Base-by-base conservation (phyloP, 2,797 vertebrate genomes). In the Euthynnus affinis region DNA sequence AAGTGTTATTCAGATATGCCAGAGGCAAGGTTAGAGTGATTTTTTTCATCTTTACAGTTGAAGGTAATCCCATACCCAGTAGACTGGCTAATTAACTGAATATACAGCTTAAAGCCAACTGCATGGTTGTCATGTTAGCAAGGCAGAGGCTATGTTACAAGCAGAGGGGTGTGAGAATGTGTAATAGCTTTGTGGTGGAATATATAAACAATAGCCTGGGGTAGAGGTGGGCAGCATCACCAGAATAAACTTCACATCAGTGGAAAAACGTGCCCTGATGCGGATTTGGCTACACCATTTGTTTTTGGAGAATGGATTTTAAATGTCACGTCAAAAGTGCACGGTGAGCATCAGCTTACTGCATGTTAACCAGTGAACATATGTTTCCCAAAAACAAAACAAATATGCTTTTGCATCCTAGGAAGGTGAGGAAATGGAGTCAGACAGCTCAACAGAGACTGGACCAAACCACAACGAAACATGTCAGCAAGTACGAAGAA, bases 81-180 rank as follows among this genome's bases (percentile, higher is more conserved):
- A 86, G 81, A 91, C 82, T 72, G 74, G 88, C 85, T 93, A 94
- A 94, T 93, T 92, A 93, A 89, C 73, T 82, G 81, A 67, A 89
- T 75, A 82, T 82, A 87, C 78, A 74, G 81, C 88, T 91, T 83
- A 80, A 85, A 92, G 90, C 86, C 84, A 88, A 87, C 76, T 82
- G 71, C 56, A 72, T 62, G 82, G 82, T 58, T 81, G 80, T 76
- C 88, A 44, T 84, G 88, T 94, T 93, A 90, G 86, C 70, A 68
- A 87, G 70, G 75, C 74, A 72, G 82, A 80, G 79, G 62, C 70
- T 64, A 68, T 5, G 23, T 83, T 72, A 70, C 78, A 79, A 71
- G 71, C 74, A 67, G 59, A 84, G 53, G 61, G 29, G 63, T 79
- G 78, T 61, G 63, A 83, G 69, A 53, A 78, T 86, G 62, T 77